phyloP scores from a whole-genome alignment of 2,797 vertebrate species.

The Lacerta bilineata region DNA sequence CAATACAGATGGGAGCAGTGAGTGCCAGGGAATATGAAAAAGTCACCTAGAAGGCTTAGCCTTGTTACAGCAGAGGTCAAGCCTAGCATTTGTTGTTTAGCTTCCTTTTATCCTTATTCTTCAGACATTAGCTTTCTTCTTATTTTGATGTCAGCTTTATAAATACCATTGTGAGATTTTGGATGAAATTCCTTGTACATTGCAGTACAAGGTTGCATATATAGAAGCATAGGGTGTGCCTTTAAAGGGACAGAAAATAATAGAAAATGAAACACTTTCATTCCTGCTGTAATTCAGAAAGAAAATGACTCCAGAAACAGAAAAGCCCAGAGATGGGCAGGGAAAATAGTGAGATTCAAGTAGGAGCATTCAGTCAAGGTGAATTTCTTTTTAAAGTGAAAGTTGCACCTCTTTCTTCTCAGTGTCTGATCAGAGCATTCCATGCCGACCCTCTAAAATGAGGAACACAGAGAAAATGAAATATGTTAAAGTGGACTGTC shows the following conservation, averaged over 20 bases:
- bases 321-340: background rate
- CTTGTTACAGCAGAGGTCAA: background rate
- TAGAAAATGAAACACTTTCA: background rate
- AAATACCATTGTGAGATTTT: slow-evolving; percentile 18
- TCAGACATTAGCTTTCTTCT: background rate
- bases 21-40: background rate
- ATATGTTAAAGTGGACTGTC: too few relatives aligned
- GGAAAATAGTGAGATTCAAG: background rate
- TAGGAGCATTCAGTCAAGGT: background rate
- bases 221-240: background rate
- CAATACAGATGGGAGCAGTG: background rate
- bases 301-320: background rate
- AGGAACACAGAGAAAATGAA: background rate
- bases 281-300: background rate
- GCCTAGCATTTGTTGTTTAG: background rate
- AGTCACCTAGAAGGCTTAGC: background rate
- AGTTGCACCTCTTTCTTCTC: background rate
- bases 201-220: background rate
- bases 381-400: background rate
- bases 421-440: background rate
- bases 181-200: background rate
- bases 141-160: slow-evolving; percentile 7
- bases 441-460: background rate
- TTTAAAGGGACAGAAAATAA: background rate
- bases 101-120: background rate